Evolutionary conservation across 2,797 vertebrate genomes (phyloP).

Genomic region (Diceros bicornis): DNA sequence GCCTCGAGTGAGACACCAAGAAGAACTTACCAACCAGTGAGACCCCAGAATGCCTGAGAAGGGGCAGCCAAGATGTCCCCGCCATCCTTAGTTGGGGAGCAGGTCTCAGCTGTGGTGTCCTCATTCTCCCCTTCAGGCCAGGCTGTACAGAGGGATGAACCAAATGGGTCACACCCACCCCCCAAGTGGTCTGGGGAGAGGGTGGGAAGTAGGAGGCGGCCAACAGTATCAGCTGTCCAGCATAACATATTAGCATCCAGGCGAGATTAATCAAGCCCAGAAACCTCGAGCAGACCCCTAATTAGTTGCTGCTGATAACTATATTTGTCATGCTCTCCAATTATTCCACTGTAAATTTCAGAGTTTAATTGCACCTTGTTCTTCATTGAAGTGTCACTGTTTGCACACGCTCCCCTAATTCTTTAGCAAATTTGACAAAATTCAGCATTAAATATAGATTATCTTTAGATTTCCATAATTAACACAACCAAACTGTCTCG

Average conservation of each 20-base stretch:
- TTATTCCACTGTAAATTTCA: conserved; percentile 90
- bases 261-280: conserved; percentile 90
- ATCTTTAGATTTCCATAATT: conserved; percentile 92
- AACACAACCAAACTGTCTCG: conserved; percentile 89
- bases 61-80: background rate
- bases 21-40: background rate
- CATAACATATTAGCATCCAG: conserved; percentile 90
- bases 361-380: conserved; percentile 92
- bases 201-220: conserved; percentile 15
- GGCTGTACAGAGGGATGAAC: background rate
- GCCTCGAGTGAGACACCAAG: conserved; percentile 17
- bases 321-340: conserved; percentile 92
- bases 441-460: conserved; percentile 92
- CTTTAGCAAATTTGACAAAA: conserved; percentile 90
- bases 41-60: background rate
- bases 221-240: conserved; percentile 67
- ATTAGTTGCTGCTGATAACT: conserved; percentile 92
- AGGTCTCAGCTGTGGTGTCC: background rate
- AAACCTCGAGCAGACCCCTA: conserved; percentile 90
- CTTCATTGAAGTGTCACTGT: conserved; percentile 90
- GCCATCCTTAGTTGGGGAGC: background rate
- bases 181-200: conserved; percentile 8
- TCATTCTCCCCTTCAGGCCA: background rate
- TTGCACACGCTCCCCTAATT: conserved; percentile 87
- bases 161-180: background rate